These are phyloP conservation scores for Staurois parvus DNA, from an alignment of 2,797 vertebrate genomes.

Conservation along the genomic window DNA sequence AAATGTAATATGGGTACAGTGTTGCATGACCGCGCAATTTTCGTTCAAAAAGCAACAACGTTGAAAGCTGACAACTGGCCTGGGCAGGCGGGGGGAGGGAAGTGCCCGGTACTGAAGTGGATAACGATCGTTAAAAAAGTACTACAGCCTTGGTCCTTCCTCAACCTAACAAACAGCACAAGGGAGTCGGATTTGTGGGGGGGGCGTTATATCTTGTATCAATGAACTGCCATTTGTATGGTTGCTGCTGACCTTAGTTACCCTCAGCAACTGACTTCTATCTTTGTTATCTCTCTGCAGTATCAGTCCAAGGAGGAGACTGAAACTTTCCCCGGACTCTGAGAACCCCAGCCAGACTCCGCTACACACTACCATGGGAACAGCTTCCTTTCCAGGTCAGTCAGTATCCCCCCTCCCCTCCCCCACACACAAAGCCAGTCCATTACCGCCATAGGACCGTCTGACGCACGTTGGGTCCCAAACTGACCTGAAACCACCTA, in stretches of 20 bases:
- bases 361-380: slow-evolving; percentile 36
- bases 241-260: neutral
- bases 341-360: slow-evolving; percentile 36
- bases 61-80: too few species aligned
- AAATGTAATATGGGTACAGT: too few species aligned
- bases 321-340: slow-evolving; percentile 68
- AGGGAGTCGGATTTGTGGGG: too few species aligned
- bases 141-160: too few species aligned
- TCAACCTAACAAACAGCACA: too few species aligned
- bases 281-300: slow-evolving; percentile 43
- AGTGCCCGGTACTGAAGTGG: too few species aligned
- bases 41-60: too few species aligned
- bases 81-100: too few species aligned
- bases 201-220: neutral
- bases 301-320: slow-evolving; percentile 64
- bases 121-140: too few species aligned
- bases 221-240: too few species aligned
- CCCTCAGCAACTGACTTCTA: neutral
- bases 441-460: neutral
- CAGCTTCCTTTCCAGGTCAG: slow-evolving; percentile 68
- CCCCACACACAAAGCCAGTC: neutral
- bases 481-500: too few species aligned
- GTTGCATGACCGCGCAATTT: too few species aligned
- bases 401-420: slow-evolving; percentile 49
- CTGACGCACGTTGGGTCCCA: neutral